A percentile compares a stretch with the other conserved stretches of the same genome.
Evolutionary conservation across 2,113 vertebrate species (phyloP).

Genomic region (Tonatia bakeri): DNA sequence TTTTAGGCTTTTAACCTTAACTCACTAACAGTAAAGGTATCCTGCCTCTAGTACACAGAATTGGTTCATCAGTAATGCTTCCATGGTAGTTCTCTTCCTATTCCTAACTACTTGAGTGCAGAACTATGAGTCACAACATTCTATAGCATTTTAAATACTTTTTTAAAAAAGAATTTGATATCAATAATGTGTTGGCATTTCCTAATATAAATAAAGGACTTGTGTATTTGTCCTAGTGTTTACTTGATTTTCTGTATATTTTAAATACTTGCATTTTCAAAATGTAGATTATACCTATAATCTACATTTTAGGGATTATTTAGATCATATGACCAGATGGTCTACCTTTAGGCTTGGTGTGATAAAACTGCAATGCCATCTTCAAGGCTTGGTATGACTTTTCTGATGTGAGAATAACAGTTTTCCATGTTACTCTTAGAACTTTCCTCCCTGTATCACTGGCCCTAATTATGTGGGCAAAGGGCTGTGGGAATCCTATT

Average conservation of each 20-base stretch:
- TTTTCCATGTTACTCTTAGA: neutral
- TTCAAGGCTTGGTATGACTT: neutral
- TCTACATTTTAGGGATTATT: no score
- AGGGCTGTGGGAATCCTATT: neutral
- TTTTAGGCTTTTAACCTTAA: neutral
- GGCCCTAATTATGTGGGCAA: neutral
- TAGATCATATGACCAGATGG: neutral
- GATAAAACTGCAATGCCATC: neutral
- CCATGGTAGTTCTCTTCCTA: neutral
- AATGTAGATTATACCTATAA: neutral
- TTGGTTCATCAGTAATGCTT: neutral
- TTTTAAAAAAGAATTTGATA: neutral
- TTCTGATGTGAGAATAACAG: neutral
- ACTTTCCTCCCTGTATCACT: neutral
- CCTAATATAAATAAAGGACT: neutral
- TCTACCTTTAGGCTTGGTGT: neutral
- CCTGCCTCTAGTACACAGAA: neutral
- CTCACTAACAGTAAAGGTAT: neutral
- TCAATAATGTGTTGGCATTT: neutral
- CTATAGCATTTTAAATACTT: neutral
- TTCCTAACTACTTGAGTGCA: neutral
- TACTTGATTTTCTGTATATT: neutral
- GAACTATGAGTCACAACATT: neutral
- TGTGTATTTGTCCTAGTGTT: neutral
- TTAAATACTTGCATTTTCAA: neutral